Percentiles rank a stretch among this genome's conserved stretches.
Evolutionary conservation across 2,113 vertebrate species (phyloP).

Genomic region (Pygoscelis adeliae): DNA sequence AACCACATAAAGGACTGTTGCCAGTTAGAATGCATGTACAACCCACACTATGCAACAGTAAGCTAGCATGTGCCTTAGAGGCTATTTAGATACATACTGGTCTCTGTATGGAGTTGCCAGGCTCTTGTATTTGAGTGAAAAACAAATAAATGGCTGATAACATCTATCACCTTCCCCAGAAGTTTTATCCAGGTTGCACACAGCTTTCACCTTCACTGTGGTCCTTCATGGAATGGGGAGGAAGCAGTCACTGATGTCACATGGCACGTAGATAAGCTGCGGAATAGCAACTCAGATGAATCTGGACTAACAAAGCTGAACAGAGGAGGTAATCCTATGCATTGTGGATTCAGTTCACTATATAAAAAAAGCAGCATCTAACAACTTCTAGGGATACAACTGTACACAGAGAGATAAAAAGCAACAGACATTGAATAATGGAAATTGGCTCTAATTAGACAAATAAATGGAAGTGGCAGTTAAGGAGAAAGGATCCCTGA

Average conservation of each 20-base stretch:
- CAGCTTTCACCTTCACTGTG: not conserved
- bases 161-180: not conserved
- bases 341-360: not conserved
- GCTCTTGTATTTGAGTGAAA: not conserved
- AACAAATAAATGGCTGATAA: not conserved
- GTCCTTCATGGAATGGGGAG: not conserved
- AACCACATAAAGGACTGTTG: not conserved
- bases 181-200: not conserved
- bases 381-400: not conserved
- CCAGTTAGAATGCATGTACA: not conserved
- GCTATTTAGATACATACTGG: not conserved
- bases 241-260: not conserved
- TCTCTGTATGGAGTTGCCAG: not conserved
- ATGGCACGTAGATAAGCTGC: too few species aligned
- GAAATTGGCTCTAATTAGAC: not conserved
- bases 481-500: not conserved
- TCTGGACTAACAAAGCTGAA: too few species aligned
- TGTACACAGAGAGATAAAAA: not conserved
- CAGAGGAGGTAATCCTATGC: not conserved
- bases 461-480: not conserved
- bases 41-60: not conserved
- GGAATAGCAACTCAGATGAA: too few species aligned
- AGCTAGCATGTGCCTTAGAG: not conserved
- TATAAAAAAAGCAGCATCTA: not conserved
- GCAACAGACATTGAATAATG: not conserved